These are phyloP conservation scores for Andrena minutula DNA, from an alignment of 2,888 invertebrate genomes.

Conservation along the genomic window DNA sequence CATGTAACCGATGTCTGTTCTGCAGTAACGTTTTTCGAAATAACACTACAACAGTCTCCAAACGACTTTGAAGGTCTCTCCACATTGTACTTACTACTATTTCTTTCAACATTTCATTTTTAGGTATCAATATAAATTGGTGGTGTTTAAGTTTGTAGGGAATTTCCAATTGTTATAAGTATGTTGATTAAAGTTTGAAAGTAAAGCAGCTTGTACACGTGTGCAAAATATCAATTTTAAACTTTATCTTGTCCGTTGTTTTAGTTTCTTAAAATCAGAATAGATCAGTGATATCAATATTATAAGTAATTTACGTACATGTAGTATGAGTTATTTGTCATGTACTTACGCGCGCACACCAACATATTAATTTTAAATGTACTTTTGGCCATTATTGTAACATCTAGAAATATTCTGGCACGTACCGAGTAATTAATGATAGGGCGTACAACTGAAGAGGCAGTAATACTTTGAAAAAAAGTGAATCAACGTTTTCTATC, in stretches of 20 bases:
- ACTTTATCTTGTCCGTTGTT: background rate
- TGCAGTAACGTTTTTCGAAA: background rate
- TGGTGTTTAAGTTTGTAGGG: background rate
- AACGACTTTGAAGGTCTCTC: conserved; percentile 5
- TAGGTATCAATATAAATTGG: background rate
- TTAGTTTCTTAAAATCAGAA: too few species aligned
- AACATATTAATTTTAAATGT: too few species aligned
- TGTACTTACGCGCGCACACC: too few species aligned
- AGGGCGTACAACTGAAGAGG: too few species aligned
- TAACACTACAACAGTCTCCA: background rate
- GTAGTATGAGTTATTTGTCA: too few species aligned
- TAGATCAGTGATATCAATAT: too few species aligned
- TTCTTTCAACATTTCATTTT: background rate
- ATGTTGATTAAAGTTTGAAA: background rate
- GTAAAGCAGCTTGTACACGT: too few species aligned
- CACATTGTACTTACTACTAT: background rate
- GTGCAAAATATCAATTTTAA: too few species aligned
- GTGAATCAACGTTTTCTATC: background rate
- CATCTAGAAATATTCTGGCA: too few species aligned
- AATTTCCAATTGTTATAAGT: background rate
- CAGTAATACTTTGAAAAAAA: background rate
- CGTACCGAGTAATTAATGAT: too few species aligned
- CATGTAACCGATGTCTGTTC: conserved; percentile 7
- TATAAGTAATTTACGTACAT: too few species aligned
- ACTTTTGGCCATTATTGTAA: too few species aligned